phyloP scores from a whole-genome alignment of 2,797 vertebrate genomes.

The Molossus alvarezi region DNA sequence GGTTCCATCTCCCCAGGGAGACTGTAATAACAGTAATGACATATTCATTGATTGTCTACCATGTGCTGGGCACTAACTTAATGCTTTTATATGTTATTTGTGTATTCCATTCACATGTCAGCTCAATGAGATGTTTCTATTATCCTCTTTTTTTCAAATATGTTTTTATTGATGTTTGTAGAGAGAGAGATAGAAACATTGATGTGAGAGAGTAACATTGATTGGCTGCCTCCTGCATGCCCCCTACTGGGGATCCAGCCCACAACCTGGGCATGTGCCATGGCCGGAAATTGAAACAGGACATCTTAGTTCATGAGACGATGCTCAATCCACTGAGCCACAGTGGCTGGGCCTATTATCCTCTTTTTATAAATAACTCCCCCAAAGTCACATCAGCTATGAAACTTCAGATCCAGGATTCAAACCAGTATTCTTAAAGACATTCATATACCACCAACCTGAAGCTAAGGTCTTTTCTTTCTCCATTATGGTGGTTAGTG shows the following conservation, averaged over 20 bases:
- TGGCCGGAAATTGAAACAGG: no score
- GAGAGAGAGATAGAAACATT: background rate
- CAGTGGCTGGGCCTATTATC: no score
- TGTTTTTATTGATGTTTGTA: no score
- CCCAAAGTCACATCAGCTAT: background rate
- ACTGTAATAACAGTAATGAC: constrained; percentile 46
- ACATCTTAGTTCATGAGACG: no score
- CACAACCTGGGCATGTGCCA: no score
- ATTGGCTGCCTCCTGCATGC: no score
- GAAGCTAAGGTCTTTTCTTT: constrained; percentile 29
- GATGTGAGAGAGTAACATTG: background rate
- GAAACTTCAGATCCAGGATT: background rate
- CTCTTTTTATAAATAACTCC: background rate
- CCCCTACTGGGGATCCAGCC: no score
- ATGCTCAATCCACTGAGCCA: no score
- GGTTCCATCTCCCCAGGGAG: background rate
- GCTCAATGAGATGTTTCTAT: constrained; percentile 27
- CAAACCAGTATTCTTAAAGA: constrained; percentile 32
- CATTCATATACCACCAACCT: background rate
- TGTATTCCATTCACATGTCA: constrained; percentile 11
- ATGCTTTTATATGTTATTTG: constrained; percentile 48
- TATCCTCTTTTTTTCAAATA: background rate
- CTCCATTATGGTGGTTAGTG: background rate
- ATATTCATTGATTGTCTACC: background rate
- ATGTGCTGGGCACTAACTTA: background rate